Evolutionary conservation across 1,140 invertebrate species (phyloP), one percentile per base, ranked within the genome.

Genomic region (Caerostris darwini): DNA sequence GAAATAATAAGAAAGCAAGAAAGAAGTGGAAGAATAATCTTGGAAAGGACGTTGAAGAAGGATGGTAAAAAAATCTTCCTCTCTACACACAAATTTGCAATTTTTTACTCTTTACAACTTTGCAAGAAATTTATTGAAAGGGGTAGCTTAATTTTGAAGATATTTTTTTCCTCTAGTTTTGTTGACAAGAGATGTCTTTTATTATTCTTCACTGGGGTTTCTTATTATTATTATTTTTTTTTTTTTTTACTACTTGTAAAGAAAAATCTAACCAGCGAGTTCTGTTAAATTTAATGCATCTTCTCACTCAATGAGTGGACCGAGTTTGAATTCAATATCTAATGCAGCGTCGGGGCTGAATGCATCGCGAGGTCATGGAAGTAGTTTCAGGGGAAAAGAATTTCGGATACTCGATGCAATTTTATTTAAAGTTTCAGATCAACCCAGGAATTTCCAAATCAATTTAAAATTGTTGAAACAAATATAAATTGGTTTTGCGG

Each of bases 71-170:
- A 34, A 77, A 77, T 50, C 12, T 34, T 34, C 50, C 50, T 10
- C 3, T 10, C 12, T 50, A 10, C 19, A 77, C 69, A 77, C 69
- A 50, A 77, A 69, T 12, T 50, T 77, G 69, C 69, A 77, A 12
- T 77, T 77, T 77, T 77, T 34, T 34, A 19, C 7, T 53, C 3
- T 6, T 3, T 14, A 50, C 19, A 7, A 50, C 7, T 77, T 77
- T 77, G 69, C 50, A 50, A 77, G 71, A 50, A 77, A 77, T 53
- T 53, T 77, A 77, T 77, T 77, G 71, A 77, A 77, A 77, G 50
- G 3, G 34, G 19, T 77, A 10, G 34, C 8, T 77, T 34, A 77
- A 12, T 77, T 77, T 50, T 50, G 50, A 77, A 34, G 50, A 50
- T 50, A 50, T 50, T 71, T 53, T 61, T 61, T 61, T 14, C 1